Evolutionary conservation across 2,888 invertebrate species (phyloP), one percentile per base, ranked within the genome.

Genomic region (Gnatocerus cornutus): DNA sequence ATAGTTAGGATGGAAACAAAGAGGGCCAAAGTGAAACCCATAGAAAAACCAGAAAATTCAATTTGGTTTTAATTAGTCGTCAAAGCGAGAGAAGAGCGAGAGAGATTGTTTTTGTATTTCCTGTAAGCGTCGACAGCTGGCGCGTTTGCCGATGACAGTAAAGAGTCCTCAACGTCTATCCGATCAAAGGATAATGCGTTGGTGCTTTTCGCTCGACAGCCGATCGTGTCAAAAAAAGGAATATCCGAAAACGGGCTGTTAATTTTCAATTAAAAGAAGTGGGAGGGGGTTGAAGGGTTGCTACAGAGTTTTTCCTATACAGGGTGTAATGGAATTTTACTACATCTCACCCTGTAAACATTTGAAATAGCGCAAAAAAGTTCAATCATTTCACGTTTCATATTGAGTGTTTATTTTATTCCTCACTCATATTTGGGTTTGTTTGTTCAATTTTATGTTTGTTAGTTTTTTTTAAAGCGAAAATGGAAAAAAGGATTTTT

Each of bases 1-100:
- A 33, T 33, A 33, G 33, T 33, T 41, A 2, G 39, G 29, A 29
- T 7, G 10, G 50, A 16, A 55, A 16, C 21, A 39, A 27, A 59
- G 27, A 33, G 53, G 5, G 41, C 13, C 13, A 16, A 45, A 43
- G 33, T 29, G 46, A 50, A 56, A 58, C 9, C 58, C 21, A 48
- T 30, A 50, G 43, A 58, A 58, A 66, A 66, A 52, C 58, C 61
- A 58, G 69, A 66, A 55, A 71, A 69, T 72, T 69, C 72, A 71
- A 72, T 74, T 72, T 69, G 72, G 68, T 71, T 74, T 72, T 72
- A 74, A 72, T 74, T 72, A 72, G 66, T 63, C 69, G 53, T 71
- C 73, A 68, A 70, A 72, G 68, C 52, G 74, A 37, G 33, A 27
- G 30, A 33, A n/a, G 39, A 45, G 29, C 27, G 53, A 33, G 56